Conservation (phyloP, 30 jellyfish, hydroid and myxozoan species). For the Hydractinia echinata region DNA sequence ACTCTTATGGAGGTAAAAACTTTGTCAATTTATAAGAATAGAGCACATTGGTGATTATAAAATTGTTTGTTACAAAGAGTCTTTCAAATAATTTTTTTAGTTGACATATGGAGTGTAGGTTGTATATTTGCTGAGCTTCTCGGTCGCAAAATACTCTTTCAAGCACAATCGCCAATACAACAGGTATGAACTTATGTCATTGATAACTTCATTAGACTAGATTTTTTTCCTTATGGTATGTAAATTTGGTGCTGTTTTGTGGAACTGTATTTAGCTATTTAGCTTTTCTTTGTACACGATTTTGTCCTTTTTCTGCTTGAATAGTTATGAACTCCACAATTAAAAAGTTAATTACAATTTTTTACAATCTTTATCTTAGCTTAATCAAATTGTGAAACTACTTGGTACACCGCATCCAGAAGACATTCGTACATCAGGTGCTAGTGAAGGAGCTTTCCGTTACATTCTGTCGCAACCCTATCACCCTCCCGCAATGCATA, state of each 20-base stretch:
- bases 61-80: background rate
- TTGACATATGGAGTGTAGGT: constrained; percentile 92
- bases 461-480: constrained; percentile 81
- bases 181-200: constrained; percentile 34
- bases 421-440: constrained; percentile 87
- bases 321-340: background rate
- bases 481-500: constrained; percentile 91
- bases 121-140: constrained; percentile 92
- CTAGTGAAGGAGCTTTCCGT: constrained; percentile 86
- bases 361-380: constrained; percentile 8
- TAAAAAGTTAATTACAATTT: background rate
- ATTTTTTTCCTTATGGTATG: background rate
- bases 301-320: background rate
- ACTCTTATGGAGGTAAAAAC: constrained; percentile 85
- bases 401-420: constrained; percentile 96
- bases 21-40: background rate
- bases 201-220: background rate
- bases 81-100: constrained; percentile 27
- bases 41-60: background rate
- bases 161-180: constrained; percentile 93
- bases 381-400: constrained; percentile 72
- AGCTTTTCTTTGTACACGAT: background rate
- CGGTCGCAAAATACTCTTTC: constrained; percentile 80
- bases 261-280: too few species aligned
- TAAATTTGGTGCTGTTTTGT: too few species aligned